These are phyloP conservation scores for Hybognathus amarus DNA, from an alignment of 2,797 vertebrate genomes.

Conservation along the genomic window DNA sequence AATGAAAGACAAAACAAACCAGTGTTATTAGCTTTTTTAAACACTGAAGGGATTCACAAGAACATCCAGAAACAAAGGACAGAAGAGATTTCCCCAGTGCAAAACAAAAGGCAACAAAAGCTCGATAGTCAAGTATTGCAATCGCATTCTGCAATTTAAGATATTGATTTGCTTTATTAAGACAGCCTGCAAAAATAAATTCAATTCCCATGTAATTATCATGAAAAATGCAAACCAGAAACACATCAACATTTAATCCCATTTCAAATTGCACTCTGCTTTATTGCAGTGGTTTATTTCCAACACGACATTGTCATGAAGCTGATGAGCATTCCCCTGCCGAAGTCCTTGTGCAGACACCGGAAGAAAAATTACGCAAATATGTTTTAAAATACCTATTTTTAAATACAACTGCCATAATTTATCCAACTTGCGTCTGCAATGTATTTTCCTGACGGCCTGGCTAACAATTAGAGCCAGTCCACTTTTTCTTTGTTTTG, in stretches of 20 bases:
- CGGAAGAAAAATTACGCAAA: constrained; percentile 16
- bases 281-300: constrained; percentile 19
- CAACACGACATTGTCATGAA: constrained; percentile 8
- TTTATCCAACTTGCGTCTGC: constrained; percentile 34
- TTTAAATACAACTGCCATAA: neutral
- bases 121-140: constrained; percentile 56
- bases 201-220: constrained; percentile 32
- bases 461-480: constrained; percentile 63
- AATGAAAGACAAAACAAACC: constrained; percentile 75
- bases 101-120: constrained; percentile 46
- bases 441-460: constrained; percentile 51
- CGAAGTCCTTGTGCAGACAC: neutral
- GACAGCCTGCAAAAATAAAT: constrained; percentile 29
- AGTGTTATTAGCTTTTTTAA: constrained; percentile 78
- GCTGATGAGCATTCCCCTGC: neutral
- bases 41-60: constrained; percentile 59
- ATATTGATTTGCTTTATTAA: constrained; percentile 54
- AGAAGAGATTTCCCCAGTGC: constrained; percentile 54
- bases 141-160: constrained; percentile 38
- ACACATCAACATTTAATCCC: constrained; percentile 12
- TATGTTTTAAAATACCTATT: constrained; percentile 35
- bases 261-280: constrained; percentile 25
- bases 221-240: constrained; percentile 34
- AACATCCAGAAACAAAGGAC: constrained; percentile 44
- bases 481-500: constrained; percentile 64